Base-by-base conservation (phyloP, 92 coral and sea anemone species). In the Parazoanthus darwini region DNA sequence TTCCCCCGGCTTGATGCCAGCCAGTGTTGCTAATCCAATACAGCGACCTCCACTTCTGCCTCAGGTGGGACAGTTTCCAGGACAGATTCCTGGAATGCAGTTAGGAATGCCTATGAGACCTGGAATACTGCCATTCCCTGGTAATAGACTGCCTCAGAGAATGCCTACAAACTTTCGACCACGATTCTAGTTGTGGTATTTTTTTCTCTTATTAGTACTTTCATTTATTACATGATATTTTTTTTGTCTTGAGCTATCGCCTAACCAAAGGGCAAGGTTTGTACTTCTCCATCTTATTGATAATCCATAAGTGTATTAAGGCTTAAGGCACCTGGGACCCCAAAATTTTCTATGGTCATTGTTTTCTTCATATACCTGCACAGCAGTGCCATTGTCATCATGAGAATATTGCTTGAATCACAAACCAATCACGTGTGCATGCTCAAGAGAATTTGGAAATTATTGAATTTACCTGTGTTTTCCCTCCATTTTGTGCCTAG, bases 41-140 rank as follows among this genome's bases (percentile, higher is more conserved):
- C 87, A 84, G 18, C 89, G 95, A 81, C 92, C 89, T 54, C 90
- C 90, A 56, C 78, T 88, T 66, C 95, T 90, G 51, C 97, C 94
- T 72, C 96, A 91, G 26, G 29, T 90, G 87, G 89, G 88, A 85
- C 87, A 84, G n/a, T 46, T 84, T 26, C 87, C 87, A 25, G 87
- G 87, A 8, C 79, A 84, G 20, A 20, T 84, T 35, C 93, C 89
- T 50, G 93, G 94, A n/a, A 88, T 92, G 82, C 96, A 88, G 35
- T 93, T 87, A 23, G 98, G 95, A 88, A 89, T 94, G 93, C 98
- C 95, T 25, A 90, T 92, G 37, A 88, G 96, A 72, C 96, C 94
- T 66, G 96, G 95, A 77, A 92, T 89, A 74, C 85, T 91, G 67
- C 96, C 90, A 44, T 66, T 54, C 35, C 87, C 87, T 22, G 85